These are phyloP conservation scores for Vanessa cardui DNA, from an alignment of 2,888 invertebrate genomes.

Conservation along the genomic window DNA sequence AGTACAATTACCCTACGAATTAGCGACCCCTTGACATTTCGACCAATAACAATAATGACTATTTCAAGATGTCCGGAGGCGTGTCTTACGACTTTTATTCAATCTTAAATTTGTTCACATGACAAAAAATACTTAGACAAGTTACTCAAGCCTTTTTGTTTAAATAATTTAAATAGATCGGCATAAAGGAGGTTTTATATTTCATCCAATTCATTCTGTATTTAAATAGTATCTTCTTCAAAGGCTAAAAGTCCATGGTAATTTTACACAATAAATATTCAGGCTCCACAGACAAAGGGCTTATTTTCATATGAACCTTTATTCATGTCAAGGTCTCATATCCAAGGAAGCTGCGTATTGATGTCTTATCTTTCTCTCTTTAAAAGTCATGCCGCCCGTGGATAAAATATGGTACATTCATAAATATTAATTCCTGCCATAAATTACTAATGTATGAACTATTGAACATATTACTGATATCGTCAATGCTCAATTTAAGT, in stretches of 20 bases:
- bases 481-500: neutral
- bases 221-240: neutral
- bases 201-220: neutral
- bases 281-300: constrained; percentile 4
- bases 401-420: neutral
- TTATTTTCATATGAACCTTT: constrained; percentile 2
- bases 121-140: neutral
- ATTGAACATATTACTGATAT: neutral
- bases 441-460: constrained; percentile 12
- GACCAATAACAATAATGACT: neutral
- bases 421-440: neutral
- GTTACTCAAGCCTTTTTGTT: too few species aligned
- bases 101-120: neutral
- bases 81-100: neutral
- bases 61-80: neutral
- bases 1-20: neutral
- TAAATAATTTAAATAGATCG: too few species aligned
- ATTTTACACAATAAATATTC: constrained; percentile 3
- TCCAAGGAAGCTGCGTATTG: constrained; percentile 1
- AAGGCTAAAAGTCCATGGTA: neutral
- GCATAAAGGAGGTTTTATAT: neutral
- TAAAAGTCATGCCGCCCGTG: neutral
- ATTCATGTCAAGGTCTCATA: neutral
- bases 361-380: neutral
- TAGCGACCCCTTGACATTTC: constrained; percentile 5